Base-by-base conservation (phyloP, 2,797 vertebrate species). In the Tamandua tetradactyla region DNA sequence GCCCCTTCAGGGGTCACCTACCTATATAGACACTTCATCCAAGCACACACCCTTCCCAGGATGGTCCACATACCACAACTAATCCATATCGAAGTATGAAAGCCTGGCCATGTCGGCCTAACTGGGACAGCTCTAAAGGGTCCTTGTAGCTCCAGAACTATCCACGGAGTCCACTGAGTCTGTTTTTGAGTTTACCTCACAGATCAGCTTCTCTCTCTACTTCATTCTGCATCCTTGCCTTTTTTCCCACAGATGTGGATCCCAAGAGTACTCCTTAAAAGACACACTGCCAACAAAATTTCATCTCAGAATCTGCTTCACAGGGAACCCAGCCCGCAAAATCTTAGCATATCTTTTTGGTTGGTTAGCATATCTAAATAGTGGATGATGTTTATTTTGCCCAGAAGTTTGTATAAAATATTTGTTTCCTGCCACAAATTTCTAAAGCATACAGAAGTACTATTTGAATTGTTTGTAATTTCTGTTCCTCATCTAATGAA, bases 401-500 rank as follows among this genome's bases (percentile, higher is more conserved):
- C 30, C 81, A 20, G 22, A 57, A 69, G 68, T 71, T 82, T 80
- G 4, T 13, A 6, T 86, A 71, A 93, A 93, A 75, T 72, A 66
- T 52, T 75, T 78, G 23, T n/a, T 93, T 18, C 12, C 59, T 91
- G 64, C 61, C 55, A 91, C 42, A 92, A 37, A 69, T 82, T 44
- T 78, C 44, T 17, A 52, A 84, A 80, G n/a, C 81, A 13, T 74
- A 1, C 13, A 37, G 14, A 85, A 40, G 2, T 15, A 52, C 3
- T 75, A 66, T 66, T 94, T 55, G 23, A 89, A 64, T 85, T 76
- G 27, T 85, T 47, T 94, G 10, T 52, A 85, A 71, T 11, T 91
- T 94, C 5, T 61, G 25, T 40, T 3, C 12, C 13, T 59, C 6
- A 66, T 80, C 68, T 89, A 52, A 87, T 71, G 62, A 85, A 69